A percentile compares a stretch with the other conserved stretches of the same genome.
phyloP scores from a whole-genome alignment of 2,797 vertebrate genomes.

The Pogonophryne albipinna region DNA sequence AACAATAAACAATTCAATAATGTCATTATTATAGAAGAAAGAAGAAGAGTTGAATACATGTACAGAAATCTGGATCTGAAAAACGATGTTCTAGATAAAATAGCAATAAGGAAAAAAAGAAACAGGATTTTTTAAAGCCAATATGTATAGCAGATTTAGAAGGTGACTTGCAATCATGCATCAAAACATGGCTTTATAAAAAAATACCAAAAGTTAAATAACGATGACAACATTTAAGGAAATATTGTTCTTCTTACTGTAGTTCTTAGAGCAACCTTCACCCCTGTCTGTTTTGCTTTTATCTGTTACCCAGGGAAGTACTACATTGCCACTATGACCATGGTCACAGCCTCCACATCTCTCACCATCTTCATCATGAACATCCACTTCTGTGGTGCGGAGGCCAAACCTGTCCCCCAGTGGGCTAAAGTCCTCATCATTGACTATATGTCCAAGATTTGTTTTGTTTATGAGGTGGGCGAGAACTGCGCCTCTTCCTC shows the following conservation, averaged over 20 bases:
- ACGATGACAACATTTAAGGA: background rate
- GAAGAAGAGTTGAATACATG: no score
- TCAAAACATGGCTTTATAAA: background rate
- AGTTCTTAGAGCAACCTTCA: background rate
- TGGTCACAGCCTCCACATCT: constrained; percentile 97
- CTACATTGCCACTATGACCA: constrained; percentile 98
- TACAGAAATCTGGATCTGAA: no score
- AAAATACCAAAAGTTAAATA: background rate
- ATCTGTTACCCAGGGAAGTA: constrained; percentile 76
- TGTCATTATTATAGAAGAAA: no score
- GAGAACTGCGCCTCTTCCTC: constrained; percentile 90
- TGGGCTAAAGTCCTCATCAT: constrained; percentile 97
- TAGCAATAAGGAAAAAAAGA: no score
- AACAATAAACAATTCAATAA: no score
- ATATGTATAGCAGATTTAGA: background rate
- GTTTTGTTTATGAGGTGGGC: constrained; percentile 96
- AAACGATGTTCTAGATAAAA: no score
- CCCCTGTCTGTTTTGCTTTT: background rate
- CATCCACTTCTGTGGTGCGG: constrained; percentile 95
- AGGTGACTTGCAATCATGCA: background rate
- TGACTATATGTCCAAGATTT: constrained; percentile 96
- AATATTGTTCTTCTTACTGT: background rate
- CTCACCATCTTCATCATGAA: constrained; percentile 99
- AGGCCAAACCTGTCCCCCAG: constrained; percentile 94
- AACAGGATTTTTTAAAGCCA: background rate